These are phyloP conservation scores for Acrossocheilus wenchowensis DNA, from an alignment of 2,797 vertebrate genomes.

Conservation along the genomic window DNA sequence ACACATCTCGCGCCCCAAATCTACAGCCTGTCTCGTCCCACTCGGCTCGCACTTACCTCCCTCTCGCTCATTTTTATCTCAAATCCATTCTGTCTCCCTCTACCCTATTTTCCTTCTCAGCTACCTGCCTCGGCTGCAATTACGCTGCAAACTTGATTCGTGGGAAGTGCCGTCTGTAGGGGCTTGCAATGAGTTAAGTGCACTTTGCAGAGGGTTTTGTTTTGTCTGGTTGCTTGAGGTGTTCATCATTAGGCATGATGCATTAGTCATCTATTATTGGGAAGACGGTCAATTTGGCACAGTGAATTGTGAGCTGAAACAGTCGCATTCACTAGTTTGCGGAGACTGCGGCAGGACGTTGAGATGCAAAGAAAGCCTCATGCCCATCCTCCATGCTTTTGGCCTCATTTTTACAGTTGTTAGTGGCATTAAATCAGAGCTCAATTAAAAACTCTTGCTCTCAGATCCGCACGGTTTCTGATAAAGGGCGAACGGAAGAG, in stretches of 20 bases:
- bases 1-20: constrained; percentile 45
- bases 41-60: neutral
- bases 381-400: constrained; percentile 7
- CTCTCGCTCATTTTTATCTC: constrained; percentile 15
- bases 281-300: constrained; percentile 33
- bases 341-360: neutral
- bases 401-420: constrained; percentile 29
- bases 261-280: constrained; percentile 41
- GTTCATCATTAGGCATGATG: neutral
- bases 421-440: constrained; percentile 41
- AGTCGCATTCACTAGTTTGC: constrained; percentile 8
- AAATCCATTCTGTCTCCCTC: constrained; percentile 15
- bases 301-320: constrained; percentile 22
- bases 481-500: constrained; percentile 49
- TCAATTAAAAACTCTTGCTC: constrained; percentile 61
- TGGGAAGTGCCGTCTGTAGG: constrained; percentile 26
- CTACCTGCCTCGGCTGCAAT: constrained; percentile 41
- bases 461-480: constrained; percentile 51
- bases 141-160: constrained; percentile 44
- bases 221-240: constrained; percentile 37
- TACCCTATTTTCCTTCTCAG: constrained; percentile 24
- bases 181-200: constrained; percentile 52
- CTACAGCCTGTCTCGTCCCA: constrained; percentile 2
- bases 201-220: constrained; percentile 46
- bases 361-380: neutral